Conservation (phyloP, 2,797 vertebrate genomes). For the Triplophysa bombifrons region DNA sequence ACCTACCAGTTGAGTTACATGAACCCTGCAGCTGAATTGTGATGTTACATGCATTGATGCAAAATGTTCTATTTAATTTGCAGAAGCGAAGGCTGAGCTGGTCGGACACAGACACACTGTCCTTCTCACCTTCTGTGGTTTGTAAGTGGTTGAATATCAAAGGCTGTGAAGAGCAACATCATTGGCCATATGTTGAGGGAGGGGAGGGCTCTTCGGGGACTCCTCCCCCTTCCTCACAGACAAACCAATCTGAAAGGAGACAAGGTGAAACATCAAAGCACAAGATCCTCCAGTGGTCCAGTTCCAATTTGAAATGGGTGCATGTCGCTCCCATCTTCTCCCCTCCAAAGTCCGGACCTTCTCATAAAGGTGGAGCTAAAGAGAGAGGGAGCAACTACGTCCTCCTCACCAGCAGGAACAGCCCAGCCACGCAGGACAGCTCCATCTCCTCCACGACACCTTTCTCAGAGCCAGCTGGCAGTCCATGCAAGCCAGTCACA, state of each 20-base stretch:
- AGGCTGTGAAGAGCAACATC: conserved; percentile 53
- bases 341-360: conserved; percentile 67
- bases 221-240: conserved; percentile 19
- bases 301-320: conserved; percentile 83
- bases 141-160: conserved; percentile 61
- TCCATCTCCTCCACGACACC: conserved; percentile 69
- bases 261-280: conserved; percentile 48
- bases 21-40: not conserved
- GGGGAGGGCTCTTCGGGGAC: not conserved
- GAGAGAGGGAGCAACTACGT: conserved; percentile 44
- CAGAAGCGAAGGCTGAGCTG: conserved; percentile 80
- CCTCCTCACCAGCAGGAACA: conserved; percentile 57
- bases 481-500: conserved; percentile 72
- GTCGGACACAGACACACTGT: conserved; percentile 71
- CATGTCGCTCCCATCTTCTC: conserved; percentile 82
- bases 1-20: not conserved
- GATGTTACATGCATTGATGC: not conserved
- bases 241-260: conserved; percentile 12
- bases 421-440: conserved; percentile 80
- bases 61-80: not conserved
- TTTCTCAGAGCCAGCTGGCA: conserved; percentile 60
- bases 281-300: conserved; percentile 69
- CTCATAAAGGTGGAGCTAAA: conserved; percentile 53
- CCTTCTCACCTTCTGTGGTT: conserved; percentile 61
- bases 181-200: conserved; percentile 31